Conservation (phyloP, 2,888 invertebrate species). For the Cryptophagus acutangulus region DNA sequence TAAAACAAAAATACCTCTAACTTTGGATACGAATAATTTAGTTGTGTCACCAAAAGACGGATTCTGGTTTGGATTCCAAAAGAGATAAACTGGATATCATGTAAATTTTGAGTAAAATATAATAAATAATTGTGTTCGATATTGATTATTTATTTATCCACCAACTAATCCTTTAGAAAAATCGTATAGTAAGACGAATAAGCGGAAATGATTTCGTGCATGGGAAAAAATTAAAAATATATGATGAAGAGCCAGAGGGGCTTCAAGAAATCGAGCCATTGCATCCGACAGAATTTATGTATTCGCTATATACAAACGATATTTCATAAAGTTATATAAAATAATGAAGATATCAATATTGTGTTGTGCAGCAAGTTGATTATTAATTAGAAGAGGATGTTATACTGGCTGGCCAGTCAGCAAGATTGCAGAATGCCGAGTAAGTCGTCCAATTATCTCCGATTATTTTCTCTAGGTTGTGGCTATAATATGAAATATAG, state of each 20-base stretch:
- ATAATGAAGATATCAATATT: constrained; percentile 38
- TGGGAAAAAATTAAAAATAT: constrained; percentile 3
- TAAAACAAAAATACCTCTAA: constrained; percentile 15
- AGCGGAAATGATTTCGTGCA: too few species aligned
- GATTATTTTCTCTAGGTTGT: constrained; percentile 43
- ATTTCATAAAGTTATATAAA: constrained; percentile 14
- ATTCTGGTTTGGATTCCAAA: not conserved
- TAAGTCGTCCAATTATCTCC: constrained; percentile 44
- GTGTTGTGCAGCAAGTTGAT: constrained; percentile 16
- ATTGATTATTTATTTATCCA: too few species aligned
- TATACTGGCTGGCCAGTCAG: constrained; percentile 21
- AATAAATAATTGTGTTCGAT: too few species aligned
- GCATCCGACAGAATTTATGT: too few species aligned
- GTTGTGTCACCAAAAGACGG: constrained; percentile 13
- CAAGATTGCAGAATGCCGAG: constrained; percentile 29
- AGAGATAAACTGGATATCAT: not conserved
- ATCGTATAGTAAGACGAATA: too few species aligned
- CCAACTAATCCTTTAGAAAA: too few species aligned
- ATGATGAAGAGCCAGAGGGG: constrained; percentile 1
- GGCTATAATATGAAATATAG: constrained; percentile 39
- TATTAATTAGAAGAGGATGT: constrained; percentile 26
- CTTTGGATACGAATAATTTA: not conserved
- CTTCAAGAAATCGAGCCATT: too few species aligned
- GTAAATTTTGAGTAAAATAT: too few species aligned
- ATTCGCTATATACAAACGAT: constrained; percentile 6